Conservation (phyloP, 2,113 vertebrate species). For the Macquaria australasica region DNA sequence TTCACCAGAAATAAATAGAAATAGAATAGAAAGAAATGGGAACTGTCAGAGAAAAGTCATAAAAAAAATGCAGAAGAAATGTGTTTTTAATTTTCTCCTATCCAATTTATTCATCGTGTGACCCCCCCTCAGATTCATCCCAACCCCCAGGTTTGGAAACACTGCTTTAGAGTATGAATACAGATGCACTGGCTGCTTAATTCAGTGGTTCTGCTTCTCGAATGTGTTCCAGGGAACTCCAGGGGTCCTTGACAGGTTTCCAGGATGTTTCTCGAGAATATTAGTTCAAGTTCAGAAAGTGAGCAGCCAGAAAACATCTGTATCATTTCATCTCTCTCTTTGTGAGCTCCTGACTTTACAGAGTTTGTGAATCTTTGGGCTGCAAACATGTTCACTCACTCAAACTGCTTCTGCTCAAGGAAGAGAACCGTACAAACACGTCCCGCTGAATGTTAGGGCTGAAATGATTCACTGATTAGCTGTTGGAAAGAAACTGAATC, state of each 20-base stretch:
- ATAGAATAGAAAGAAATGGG: too few relatives aligned
- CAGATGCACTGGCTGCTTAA: neutral
- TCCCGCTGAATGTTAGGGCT: neutral
- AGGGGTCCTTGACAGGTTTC: neutral
- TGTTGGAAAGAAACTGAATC: neutral
- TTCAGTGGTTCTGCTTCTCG: neutral
- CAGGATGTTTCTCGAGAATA: neutral
- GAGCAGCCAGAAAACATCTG: neutral
- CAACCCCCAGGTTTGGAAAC: neutral
- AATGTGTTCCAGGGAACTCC: neutral
- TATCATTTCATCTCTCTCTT: neutral
- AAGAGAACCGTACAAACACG: neutral
- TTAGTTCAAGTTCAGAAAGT: neutral
- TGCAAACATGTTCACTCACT: too few relatives aligned
- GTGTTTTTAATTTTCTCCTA: neutral
- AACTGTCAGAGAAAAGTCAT: too few relatives aligned
- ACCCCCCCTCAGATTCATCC: neutral
- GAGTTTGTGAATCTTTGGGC: too few relatives aligned
- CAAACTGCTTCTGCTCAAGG: neutral
- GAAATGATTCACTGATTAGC: neutral
- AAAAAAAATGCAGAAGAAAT: too few relatives aligned
- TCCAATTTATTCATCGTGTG: neutral
- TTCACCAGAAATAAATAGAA: neutral
- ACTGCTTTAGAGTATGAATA: neutral
- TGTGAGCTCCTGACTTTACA: too few relatives aligned